Evolutionary conservation across 2,797 vertebrate species (phyloP).

Genomic region (Silurus aristotelis): DNA sequence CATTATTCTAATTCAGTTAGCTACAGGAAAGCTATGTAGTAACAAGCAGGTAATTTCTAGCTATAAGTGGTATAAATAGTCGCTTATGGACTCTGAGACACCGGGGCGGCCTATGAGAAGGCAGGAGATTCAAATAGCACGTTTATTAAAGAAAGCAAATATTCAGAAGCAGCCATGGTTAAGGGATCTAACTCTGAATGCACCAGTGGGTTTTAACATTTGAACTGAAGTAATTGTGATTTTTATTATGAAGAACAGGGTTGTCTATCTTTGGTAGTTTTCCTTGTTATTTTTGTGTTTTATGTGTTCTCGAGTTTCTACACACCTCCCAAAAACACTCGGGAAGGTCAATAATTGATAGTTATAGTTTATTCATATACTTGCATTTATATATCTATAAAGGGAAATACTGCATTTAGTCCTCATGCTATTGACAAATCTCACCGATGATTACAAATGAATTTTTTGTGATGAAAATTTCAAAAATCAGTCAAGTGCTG

Average conservation of each 20-base stretch:
- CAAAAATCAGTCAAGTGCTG: not conserved
- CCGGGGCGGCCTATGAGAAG: not conserved
- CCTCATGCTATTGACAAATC: not conserved
- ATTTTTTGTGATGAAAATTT: not conserved
- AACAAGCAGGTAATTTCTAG: constrained; percentile 10
- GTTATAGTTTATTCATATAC: not conserved
- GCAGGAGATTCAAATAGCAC: not conserved
- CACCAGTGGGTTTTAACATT: not conserved
- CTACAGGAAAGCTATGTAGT: not conserved
- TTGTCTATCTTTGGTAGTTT: not conserved
- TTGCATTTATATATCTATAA: not conserved
- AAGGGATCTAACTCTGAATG: not conserved
- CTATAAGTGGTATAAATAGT: constrained; percentile 1
- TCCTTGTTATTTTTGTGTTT: not conserved
- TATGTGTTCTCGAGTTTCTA: not conserved
- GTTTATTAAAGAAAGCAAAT: not conserved
- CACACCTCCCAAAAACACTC: not conserved
- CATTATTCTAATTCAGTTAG: constrained; percentile 24
- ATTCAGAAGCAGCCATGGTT: not conserved
- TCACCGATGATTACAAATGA: not conserved
- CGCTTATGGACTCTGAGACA: not conserved
- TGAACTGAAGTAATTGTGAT: not conserved
- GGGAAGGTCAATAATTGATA: not conserved
- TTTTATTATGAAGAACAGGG: not conserved
- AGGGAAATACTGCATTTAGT: not conserved